Evolutionary conservation across 1,140 invertebrate genomes (phyloP).

Genomic region (Drosophila teissieri): DNA sequence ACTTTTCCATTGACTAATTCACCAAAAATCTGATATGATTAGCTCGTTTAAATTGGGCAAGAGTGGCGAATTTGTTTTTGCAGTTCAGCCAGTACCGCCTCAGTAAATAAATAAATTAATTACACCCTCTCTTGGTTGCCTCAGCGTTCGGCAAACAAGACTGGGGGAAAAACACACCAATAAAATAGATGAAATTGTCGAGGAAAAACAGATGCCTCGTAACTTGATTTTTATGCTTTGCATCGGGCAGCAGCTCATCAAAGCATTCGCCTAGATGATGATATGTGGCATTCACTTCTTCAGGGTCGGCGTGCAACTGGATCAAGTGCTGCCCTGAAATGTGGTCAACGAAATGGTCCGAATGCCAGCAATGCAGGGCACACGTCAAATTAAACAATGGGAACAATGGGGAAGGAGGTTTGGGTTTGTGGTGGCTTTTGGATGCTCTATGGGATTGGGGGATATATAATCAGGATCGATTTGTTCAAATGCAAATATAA

Average conservation of each 20-base stretch:
- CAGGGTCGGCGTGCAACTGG: constrained; percentile 70
- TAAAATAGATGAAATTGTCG: constrained; percentile 50
- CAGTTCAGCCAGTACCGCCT: constrained; percentile 27
- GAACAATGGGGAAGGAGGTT: constrained; percentile 6
- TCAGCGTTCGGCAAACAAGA: constrained; percentile 34
- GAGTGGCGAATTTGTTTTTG: constrained; percentile 26
- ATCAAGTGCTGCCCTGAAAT: constrained; percentile 59
- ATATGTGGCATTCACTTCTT: constrained; percentile 63
- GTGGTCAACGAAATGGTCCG: constrained; percentile 34
- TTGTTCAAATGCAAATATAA: too few relatives aligned
- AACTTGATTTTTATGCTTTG: constrained; percentile 19
- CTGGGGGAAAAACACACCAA: constrained; percentile 23
- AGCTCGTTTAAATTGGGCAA: constrained; percentile 46
- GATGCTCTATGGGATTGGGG: constrained; percentile 6
- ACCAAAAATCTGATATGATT: constrained; percentile 53
- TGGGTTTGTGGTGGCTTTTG: background rate
- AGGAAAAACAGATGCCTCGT: constrained; percentile 60
- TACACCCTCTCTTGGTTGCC: constrained; percentile 53
- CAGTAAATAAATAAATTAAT: constrained; percentile 75
- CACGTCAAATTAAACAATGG: constrained; percentile 21
- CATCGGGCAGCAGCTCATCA: constrained; percentile 33
- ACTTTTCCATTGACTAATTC: constrained; percentile 62
- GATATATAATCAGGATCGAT: too few relatives aligned
- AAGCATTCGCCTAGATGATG: constrained; percentile 43
- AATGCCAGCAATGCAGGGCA: constrained; percentile 36